These are phyloP conservation scores for Lochmaea crataegi DNA, from an alignment of 2,888 invertebrate species.

Conservation along the genomic window DNA sequence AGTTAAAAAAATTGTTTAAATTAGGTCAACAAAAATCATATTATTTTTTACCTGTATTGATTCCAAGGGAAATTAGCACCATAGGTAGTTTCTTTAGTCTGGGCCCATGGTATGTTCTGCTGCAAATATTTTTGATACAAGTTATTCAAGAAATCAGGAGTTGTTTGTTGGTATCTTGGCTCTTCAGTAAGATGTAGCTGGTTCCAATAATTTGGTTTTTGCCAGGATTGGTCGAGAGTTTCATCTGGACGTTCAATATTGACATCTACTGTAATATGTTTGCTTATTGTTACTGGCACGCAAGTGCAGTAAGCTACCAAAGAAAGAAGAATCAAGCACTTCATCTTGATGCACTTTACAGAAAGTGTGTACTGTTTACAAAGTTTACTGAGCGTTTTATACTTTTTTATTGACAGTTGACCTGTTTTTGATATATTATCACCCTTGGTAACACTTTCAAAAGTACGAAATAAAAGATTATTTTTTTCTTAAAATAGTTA, in stretches of 20 bases:
- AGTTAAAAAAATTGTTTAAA: too few relatives aligned
- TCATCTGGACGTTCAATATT: not conserved
- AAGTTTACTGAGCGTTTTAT: conserved; percentile 9
- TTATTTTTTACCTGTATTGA: not conserved
- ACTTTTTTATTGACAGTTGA: conserved; percentile 6
- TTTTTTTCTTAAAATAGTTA: conserved; percentile 1
- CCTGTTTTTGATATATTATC: conserved; percentile 10
- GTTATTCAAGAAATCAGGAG: not conserved
- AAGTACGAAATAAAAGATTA: not conserved
- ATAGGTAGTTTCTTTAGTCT: not conserved
- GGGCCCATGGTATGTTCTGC: not conserved
- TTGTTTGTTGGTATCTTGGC: not conserved
- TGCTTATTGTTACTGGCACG: not conserved
- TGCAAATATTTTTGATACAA: not conserved
- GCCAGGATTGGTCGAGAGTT: not conserved
- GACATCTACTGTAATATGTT: conserved; percentile 1
- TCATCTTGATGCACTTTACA: conserved; percentile 23
- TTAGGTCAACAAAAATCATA: not conserved
- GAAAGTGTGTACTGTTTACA: not conserved
- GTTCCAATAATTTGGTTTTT: not conserved
- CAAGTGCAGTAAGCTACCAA: conserved; percentile 11
- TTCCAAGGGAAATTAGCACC: not conserved
- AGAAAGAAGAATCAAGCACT: conserved; percentile 20
- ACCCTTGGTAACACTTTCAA: conserved; percentile 15
- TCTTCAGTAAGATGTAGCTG: not conserved